These are phyloP conservation scores for Eriosoma lanigerum DNA, from an alignment of 1,140 invertebrate species.

Conservation along the genomic window DNA sequence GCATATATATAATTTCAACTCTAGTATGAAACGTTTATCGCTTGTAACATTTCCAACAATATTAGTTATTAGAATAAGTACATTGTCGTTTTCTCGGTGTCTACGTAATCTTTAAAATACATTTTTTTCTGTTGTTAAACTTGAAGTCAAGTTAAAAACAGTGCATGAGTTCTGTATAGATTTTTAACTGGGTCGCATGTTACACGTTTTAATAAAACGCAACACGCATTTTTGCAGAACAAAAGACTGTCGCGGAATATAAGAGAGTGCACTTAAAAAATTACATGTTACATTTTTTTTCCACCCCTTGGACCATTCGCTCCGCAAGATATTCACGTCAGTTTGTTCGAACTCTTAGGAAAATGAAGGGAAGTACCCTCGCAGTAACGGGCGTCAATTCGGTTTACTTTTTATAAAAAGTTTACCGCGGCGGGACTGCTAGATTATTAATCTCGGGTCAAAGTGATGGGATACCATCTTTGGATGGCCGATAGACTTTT, in stretches of 20 bases:
- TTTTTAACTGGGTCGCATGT: slow-evolving; percentile 8
- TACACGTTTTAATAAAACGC: slow-evolving; percentile 30
- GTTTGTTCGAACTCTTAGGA: background rate
- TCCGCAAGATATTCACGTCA: slow-evolving; percentile 7
- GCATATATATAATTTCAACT: too few species aligned
- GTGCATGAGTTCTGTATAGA: background rate
- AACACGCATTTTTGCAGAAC: slow-evolving; percentile 19
- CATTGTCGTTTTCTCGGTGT: too few species aligned
- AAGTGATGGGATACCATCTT: slow-evolving; percentile 45
- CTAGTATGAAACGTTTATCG: too few species aligned
- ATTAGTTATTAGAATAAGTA: too few species aligned
- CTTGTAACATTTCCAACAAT: too few species aligned
- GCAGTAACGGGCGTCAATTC: slow-evolving; percentile 24
- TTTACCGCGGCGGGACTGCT: slow-evolving; percentile 1
- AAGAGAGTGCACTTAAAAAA: slow-evolving; percentile 50
- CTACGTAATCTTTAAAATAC: slow-evolving; percentile 8
- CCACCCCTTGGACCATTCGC: background rate
- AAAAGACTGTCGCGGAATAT: slow-evolving; percentile 20
- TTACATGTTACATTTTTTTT: slow-evolving; percentile 17
- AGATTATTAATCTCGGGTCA: slow-evolving; percentile 47
- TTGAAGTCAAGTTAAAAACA: slow-evolving; percentile 13
- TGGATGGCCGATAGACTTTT: slow-evolving; percentile 38
- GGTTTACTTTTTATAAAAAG: slow-evolving; percentile 14
- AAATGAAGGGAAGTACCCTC: slow-evolving; percentile 10
- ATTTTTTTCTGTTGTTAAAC: background rate